These are phyloP conservation scores for Empidonax traillii DNA, from an alignment of 2,113 vertebrate genomes.

Conservation along the genomic window DNA sequence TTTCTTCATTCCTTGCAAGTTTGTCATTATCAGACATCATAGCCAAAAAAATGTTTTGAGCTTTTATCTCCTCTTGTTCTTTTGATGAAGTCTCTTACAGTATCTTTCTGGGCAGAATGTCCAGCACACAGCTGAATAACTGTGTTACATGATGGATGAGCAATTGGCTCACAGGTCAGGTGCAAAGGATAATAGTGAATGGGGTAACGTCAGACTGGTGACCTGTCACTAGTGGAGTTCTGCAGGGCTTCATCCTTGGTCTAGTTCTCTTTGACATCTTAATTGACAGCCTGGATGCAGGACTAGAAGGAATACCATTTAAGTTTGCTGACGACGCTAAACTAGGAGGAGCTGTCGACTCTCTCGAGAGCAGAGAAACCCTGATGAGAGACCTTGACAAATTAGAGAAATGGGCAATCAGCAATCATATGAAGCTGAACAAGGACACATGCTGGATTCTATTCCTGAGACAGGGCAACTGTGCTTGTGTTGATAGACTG, in stretches of 20 bases:
- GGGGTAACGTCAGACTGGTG: background rate
- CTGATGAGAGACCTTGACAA: background rate
- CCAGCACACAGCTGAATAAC: background rate
- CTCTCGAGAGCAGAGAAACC: background rate
- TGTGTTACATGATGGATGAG: rapidly evolving
- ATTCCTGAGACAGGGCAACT: background rate
- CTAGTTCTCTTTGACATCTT: background rate
- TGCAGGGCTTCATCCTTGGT: background rate
- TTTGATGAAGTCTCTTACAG: background rate
- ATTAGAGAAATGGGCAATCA: background rate
- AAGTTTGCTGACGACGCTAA: background rate
- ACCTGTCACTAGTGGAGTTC: background rate
- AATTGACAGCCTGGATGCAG: background rate
- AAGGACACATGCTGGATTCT: background rate
- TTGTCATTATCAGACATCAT: background rate
- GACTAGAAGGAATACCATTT: background rate
- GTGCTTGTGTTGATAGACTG: background rate
- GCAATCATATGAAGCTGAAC: background rate
- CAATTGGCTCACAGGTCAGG: background rate
- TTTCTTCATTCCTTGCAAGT: background rate
- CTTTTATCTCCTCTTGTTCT: background rate
- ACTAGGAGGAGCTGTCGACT: background rate
- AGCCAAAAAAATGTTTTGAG: background rate
- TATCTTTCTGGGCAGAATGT: background rate
- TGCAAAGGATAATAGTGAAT: background rate